Evolutionary conservation across 30 jellyfish, hydroid and myxozoan genomes (phyloP), one percentile per base, ranked within the genome.

Genomic region (Pseudorhiza aurosa): DNA sequence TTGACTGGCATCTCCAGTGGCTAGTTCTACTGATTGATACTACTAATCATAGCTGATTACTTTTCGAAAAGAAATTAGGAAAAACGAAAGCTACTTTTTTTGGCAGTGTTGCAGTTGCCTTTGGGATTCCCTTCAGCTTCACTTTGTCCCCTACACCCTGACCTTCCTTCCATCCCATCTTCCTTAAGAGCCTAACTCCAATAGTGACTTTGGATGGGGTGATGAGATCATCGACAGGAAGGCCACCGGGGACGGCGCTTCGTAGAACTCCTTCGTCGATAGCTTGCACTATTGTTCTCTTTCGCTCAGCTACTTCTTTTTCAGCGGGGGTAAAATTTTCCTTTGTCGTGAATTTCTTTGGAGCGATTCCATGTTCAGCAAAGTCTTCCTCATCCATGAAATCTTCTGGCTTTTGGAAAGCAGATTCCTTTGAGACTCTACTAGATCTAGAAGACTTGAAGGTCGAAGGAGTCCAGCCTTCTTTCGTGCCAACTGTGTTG

Each of bases 161-260:
- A 8, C 99, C 99, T 26, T 70, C 99, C 58, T 89, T 95, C 99
- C 99, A 95, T 8, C 99, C 99, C 98, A 95, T 95, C 59, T 63
- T 82, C 62, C 82, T 53, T 73, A 95, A 72, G 11, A 95, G 87
- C 65, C 44, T 55, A 12, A 95, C 79, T 6, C 99, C 99, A 28
- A 85, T 68, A 0, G 99, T 77, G 10, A 79, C 46, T 49, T 86
- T 89, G 0, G 97, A 70, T 4, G 97, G 89, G 1, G 90, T 11
- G 21, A 88, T 46, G 14, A 88, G 81, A 56, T 86, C 98, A 72
- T 85, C 97, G 39, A 79, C 58, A 7, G 87, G 91, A 25, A 81
- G 2, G 9, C 97, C 99, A 2, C 97, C 98, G 15, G 97, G 97
- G 11, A 95, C 87, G 4, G 97, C 97, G 46, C 97, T 77, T 50